These are phyloP conservation scores for Pongo pygmaeus DNA, from an alignment of 2,113 vertebrate species.

Conservation along the genomic window DNA sequence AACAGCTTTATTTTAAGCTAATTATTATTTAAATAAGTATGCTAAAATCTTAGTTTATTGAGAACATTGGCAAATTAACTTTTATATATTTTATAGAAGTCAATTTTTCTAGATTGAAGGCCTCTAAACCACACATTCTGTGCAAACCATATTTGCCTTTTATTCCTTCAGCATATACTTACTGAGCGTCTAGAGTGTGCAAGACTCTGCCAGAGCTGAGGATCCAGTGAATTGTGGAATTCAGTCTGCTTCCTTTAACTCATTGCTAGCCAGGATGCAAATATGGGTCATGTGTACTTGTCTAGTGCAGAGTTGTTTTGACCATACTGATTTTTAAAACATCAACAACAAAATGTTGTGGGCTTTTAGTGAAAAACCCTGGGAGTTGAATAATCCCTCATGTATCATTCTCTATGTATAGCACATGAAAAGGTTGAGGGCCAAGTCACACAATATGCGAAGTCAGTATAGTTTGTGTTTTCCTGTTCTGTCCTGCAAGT, in stretches of 20 bases:
- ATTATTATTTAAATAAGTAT: conserved; percentile 71
- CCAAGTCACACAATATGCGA: background rate
- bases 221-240: background rate
- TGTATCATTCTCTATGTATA: background rate
- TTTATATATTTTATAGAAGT: conserved; percentile 21
- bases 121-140: background rate
- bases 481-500: background rate
- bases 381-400: background rate
- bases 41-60: background rate
- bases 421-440: background rate
- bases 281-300: background rate
- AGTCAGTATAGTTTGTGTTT: background rate
- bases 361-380: background rate
- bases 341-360: background rate
- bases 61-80: conserved; percentile 33
- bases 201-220: background rate
- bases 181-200: background rate
- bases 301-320: background rate
- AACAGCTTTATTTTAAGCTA: conserved; percentile 57
- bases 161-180: conserved; percentile 29
- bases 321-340: background rate
- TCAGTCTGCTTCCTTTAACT: background rate
- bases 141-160: background rate
- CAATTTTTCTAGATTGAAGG: background rate
- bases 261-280: background rate